These are phyloP conservation scores for Melieria crassipennis DNA, from an alignment of 2,888 invertebrate species.

Conservation along the genomic window DNA sequence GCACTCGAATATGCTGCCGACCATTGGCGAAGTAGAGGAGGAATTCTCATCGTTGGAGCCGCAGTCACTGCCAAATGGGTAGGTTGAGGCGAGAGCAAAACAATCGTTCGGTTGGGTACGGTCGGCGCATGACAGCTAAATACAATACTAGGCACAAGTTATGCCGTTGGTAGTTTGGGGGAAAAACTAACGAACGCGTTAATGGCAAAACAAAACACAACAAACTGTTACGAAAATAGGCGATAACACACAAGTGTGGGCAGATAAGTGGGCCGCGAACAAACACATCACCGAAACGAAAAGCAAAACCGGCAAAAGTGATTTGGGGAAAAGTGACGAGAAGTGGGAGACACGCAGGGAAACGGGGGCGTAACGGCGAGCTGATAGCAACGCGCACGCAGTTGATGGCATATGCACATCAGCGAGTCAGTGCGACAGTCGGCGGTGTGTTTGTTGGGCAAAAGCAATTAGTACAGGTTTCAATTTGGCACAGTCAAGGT, in stretches of 20 bases:
- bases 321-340: not conserved
- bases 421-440: not conserved
- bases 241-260: not conserved
- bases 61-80: constrained; percentile 60
- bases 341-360: not conserved
- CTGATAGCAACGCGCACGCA: not conserved
- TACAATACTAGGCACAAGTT: not conserved
- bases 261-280: not conserved
- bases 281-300: not conserved
- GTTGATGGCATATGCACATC: too few relatives aligned
- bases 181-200: not conserved
- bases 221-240: too few relatives aligned
- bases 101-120: not conserved
- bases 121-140: not conserved
- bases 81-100: constrained; percentile 41
- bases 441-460: constrained; percentile 9
- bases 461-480: constrained; percentile 48
- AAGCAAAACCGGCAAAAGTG: not conserved
- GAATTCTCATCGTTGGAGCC: constrained; percentile 65
- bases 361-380: not conserved
- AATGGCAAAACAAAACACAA: not conserved
- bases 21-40: constrained; percentile 66
- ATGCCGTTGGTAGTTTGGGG: not conserved
- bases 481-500: constrained; percentile 35
- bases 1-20: constrained; percentile 66